Evolutionary conservation across 2,113 vertebrate species (phyloP).

Genomic region (Proteles cristata): DNA sequence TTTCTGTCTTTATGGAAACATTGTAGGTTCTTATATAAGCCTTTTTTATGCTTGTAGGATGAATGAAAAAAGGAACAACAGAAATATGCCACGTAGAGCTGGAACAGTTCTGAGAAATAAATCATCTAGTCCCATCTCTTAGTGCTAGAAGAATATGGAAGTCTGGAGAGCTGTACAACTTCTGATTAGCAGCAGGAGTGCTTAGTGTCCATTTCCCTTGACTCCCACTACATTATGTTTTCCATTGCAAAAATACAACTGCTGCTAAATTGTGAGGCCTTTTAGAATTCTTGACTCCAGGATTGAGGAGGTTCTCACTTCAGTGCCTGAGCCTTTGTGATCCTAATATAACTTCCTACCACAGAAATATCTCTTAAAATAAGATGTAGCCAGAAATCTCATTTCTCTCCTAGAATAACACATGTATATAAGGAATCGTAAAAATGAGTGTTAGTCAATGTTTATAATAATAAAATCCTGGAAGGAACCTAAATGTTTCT

Average conservation of each 20-base stretch:
- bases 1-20: not conserved
- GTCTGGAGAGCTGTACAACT: not conserved
- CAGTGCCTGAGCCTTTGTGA: not conserved
- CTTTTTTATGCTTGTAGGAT: not conserved
- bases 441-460: not conserved
- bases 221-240: not conserved
- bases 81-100: not conserved
- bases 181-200: not conserved
- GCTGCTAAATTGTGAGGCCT: not conserved
- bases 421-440: not conserved
- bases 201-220: not conserved
- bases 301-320: not conserved
- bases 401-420: not conserved
- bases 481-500: not conserved
- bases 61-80: not conserved
- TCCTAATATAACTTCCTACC: not conserved
- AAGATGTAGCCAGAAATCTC: not conserved
- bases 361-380: not conserved
- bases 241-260: not conserved
- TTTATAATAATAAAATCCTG: constrained; percentile 18
- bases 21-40: not conserved
- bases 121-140: not conserved
- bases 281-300: not conserved
- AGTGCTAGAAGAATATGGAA: not conserved
- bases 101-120: constrained; percentile 4